Conservation (phyloP, 1,140 invertebrate genomes). For the Condylostylus longicornis region DNA sequence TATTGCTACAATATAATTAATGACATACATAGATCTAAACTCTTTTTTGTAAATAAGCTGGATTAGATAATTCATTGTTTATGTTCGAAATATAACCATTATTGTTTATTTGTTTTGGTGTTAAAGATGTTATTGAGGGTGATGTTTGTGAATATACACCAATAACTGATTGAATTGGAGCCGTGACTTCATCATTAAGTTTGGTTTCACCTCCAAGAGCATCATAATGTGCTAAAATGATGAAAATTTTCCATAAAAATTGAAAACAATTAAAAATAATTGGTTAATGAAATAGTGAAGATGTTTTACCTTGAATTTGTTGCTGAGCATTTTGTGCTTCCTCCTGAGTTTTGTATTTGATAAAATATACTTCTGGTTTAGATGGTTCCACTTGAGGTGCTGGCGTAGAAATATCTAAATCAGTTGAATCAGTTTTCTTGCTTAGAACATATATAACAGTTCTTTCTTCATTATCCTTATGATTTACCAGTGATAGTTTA, state of each 20-base stretch:
- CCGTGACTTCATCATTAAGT: conserved; percentile 24
- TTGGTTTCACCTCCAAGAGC: conserved; percentile 26
- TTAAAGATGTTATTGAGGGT: too few species aligned
- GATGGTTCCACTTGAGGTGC: conserved; percentile 42
- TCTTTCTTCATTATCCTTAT: conserved; percentile 57
- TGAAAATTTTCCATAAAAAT: too few species aligned
- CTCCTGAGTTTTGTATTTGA: conserved; percentile 48
- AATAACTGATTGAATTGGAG: conserved; percentile 25
- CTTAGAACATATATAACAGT: conserved; percentile 67
- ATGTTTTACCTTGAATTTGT: conserved; percentile 12
- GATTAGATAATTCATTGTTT: too few species aligned
- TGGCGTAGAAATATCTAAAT: conserved; percentile 10
- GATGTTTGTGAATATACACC: too few species aligned
- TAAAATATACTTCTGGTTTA: conserved; percentile 56
- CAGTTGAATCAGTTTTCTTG: conserved; percentile 36
- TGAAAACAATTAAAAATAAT: too few species aligned
- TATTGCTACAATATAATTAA: too few species aligned
- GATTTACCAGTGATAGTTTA: conserved; percentile 43
- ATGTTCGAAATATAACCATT: too few species aligned
- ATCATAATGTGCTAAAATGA: conserved; percentile 19
- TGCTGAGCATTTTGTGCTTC: conserved; percentile 16
- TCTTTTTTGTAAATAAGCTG: too few species aligned
- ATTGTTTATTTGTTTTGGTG: too few species aligned
- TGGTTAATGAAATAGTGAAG: too few species aligned
- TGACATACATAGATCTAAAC: too few species aligned